A percentile compares a stretch with the other conserved stretches of the same genome.
These are phyloP conservation scores for Cryptocephalus primarius DNA, from an alignment of 2,888 invertebrate genomes.

Conservation along the genomic window DNA sequence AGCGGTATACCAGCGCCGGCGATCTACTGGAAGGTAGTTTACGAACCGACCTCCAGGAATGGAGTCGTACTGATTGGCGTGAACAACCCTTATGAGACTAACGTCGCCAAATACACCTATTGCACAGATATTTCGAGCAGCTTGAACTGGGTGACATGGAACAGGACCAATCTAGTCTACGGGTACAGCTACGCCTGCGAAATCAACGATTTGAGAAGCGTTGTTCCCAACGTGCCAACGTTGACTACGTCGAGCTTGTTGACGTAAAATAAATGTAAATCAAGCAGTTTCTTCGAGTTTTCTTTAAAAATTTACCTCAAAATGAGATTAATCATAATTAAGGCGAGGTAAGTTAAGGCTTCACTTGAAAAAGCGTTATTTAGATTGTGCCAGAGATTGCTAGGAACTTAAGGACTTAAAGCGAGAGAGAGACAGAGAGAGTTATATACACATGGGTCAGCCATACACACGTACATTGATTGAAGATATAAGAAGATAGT, in stretches of 20 bases:
- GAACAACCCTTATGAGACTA: conserved; percentile 46
- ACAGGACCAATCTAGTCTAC: conserved; percentile 35
- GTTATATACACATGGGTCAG: too few species aligned
- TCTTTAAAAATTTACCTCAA: too few species aligned
- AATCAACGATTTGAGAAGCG: conserved; percentile 44
- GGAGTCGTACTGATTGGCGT: conserved; percentile 51
- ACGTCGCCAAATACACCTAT: conserved; percentile 17
- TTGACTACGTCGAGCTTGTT: conserved; percentile 35
- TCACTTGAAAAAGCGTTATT: too few species aligned
- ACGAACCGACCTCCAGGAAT: conserved; percentile 39
- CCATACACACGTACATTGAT: too few species aligned
- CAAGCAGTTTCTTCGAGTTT: too few species aligned
- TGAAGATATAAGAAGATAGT: too few species aligned
- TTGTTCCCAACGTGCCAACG: conserved; percentile 43
- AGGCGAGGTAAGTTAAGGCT: too few species aligned
- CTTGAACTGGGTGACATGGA: conserved; percentile 50
- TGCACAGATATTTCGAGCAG: conserved; percentile 42
- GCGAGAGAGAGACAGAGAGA: too few species aligned
- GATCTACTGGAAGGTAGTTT: conserved; percentile 48
- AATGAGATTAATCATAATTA: too few species aligned
- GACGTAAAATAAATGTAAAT: conserved; percentile 3
- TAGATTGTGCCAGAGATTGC: too few species aligned
- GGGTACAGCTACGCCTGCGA: conserved; percentile 55
- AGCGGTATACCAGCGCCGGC: conserved; percentile 42
- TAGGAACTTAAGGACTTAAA: too few species aligned